Evolutionary conservation across 2,113 vertebrate species (phyloP), one percentile per base, ranked within the genome.

Genomic region (Mesocricetus auratus): DNA sequence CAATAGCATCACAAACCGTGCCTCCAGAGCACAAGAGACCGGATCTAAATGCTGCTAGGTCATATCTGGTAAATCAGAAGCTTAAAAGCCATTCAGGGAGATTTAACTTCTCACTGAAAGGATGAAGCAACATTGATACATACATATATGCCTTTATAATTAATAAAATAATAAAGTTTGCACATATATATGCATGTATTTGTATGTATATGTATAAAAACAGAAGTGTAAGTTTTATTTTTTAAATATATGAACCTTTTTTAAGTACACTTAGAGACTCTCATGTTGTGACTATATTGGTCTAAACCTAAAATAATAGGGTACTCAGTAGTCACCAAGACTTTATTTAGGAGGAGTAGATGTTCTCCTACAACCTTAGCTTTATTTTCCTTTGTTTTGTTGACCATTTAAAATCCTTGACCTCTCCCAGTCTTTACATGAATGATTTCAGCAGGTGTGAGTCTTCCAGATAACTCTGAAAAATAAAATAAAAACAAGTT

Each of bases 1-100:
- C 99, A 98, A 99, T 99, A 99, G 97, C 98, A 99, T 98, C 98
- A 99, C 98, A 99, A 98, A 98, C 97, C 98, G 97, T 97, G 98
- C 97, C 97, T 98, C 97, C 98, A 97, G 77, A 98, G 94, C 94
- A 97, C 94, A 97, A 96, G 94, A 92, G 68, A 96, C 97, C 98
- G 98, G 98, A 99, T 99, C 98, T 98, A 98, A 99, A 98, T 95
- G 90, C 93, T 97, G 96, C 94, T 83, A 90, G 82, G 91, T 83
- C 92, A 87, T 82, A 58, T 93, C 86, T 89, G 93, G 82, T 85
- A 97, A 97, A 95, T 39, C 71, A 68, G 95, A 92, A 58, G 68
- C 93, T 98, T 88, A 90, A 97, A 98, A 98, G 64, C n/a, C 53
- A 7, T 24, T 24, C 26, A n/a, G 9, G 29, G 73, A 10, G 75